Base-by-base conservation (phyloP, 2,888 invertebrate species). In the Pomacea canaliculata region DNA sequence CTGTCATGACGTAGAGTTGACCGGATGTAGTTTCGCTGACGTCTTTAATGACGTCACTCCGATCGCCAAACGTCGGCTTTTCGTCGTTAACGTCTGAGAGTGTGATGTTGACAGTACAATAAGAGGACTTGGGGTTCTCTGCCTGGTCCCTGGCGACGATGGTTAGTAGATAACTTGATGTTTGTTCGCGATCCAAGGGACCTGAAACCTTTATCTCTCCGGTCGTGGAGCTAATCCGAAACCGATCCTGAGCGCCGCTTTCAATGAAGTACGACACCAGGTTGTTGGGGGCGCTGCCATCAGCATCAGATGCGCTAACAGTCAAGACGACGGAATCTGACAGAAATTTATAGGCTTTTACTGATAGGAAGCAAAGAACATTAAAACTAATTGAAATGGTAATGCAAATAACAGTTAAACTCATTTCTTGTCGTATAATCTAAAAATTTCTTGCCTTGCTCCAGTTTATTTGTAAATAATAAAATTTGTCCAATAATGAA, bases 81-180 rank as follows among this genome's bases (percentile, higher is more conserved):
- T 98, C 97, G 89, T 98, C 97, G 90, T 98, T 98, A 0, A 98
- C 96, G 90, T 98, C 98, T 27, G 94, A 93, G 76, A 98, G 95
- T 0, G 94, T 94, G 19, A 98, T 95, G 19, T 73, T 79, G 9
- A 90, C 86, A 10, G 79, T 74, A 1, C 86, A 85, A 27, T 81
- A 82, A 16, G 72, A 66, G 7, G 80, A 71, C 23, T 23, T 46
- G 1, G 70, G 59, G n/a, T 76, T 73, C 0, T 85, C 80, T 13
- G 89, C 90, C 63, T 83, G 69, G 76, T 90, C 90, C 16, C 87
- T 84, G 18, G 88, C 89, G 2, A 87, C 82, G 1, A 90, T 82
- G 48, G 81, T 84, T 37, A 90, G 76, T 0, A 76, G 76, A 76
- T 89, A 90, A 16, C 65, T 65, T 1, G 78, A 77, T n/a, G 82